phyloP scores from a whole-genome alignment of 2,113 vertebrate species.

The Gobius niger region DNA sequence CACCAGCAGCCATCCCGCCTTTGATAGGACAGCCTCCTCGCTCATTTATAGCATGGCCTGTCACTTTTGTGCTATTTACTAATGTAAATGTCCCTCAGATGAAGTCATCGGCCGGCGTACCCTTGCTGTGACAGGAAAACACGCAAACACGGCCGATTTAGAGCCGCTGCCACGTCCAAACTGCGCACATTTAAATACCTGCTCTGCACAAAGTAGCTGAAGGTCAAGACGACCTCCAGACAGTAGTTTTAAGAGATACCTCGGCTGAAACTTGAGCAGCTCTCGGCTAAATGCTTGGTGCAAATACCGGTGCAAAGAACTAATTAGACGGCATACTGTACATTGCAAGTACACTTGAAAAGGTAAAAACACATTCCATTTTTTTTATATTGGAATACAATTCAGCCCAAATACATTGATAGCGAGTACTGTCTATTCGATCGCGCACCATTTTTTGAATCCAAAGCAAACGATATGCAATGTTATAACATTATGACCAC shows the following conservation, averaged over 20 bases:
- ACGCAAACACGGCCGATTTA: slow-evolving; percentile 44
- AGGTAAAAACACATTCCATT: too few species aligned
- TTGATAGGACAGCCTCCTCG: slow-evolving; percentile 70
- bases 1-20: slow-evolving; percentile 59
- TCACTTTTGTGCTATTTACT: slow-evolving; percentile 81
- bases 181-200: slow-evolving; percentile 52
- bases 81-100: slow-evolving; percentile 75
- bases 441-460: too few species aligned
- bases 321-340: too few species aligned
- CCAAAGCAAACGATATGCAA: too few species aligned
- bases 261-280: slow-evolving; percentile 14
- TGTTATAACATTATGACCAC: too few species aligned
- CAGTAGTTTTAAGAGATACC: slow-evolving; percentile 10
- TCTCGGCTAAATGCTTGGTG: slow-evolving; percentile 8
- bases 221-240: slow-evolving; percentile 59
- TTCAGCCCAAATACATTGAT: too few species aligned
- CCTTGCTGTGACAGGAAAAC: slow-evolving; percentile 63
- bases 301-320: not conserved
- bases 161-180: slow-evolving; percentile 36
- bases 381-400: too few species aligned
- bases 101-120: slow-evolving; percentile 48
- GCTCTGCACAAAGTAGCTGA: slow-evolving; percentile 38
- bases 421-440: too few species aligned
- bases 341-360: too few species aligned
- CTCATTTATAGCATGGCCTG: slow-evolving; percentile 76